Evolutionary conservation across 2,888 invertebrate species (phyloP), one percentile per base, ranked within the genome.

Genomic region (Camponotus fellah): DNA sequence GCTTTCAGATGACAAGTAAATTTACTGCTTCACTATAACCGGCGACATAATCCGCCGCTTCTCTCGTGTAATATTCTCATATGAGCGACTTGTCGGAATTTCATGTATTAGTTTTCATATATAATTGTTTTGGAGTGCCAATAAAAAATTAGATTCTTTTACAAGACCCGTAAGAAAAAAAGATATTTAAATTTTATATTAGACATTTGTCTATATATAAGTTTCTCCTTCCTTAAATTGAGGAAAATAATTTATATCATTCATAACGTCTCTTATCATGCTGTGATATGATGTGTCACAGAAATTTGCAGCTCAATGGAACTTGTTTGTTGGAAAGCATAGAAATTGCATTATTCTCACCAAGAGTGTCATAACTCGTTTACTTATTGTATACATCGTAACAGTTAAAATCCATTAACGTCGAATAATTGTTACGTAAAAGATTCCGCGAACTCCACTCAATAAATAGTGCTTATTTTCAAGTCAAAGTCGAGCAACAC

Each of bases 371-470:
- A 56, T 34, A 56, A 56, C n/a, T 53, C 43, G 71, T 32, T 80
- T 46, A 60, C 21, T 62, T 71, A 71, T 26, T 46, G 58, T 71
- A 72, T 72, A 72, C 37, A 37, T 32, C 21, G 17, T 71, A 46
- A 71, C 60, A 71, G 60, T 71, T 60, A 72, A 71, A 79, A 72
- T 80, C 72, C 60, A 72, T 80, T 80, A 80, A 72, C 46, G 72
- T n/a, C 12, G 26, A 62, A 21, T 49, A 34, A 62, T 62, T 26
- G 46, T 46, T 17, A 46, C 71, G 46, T 62, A 37, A 79, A 69
- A 71, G 60, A 79, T 60, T 49, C 26, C 17, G 34, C 5, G 34
- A 77, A 66, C 26, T 40, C 40, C 12, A 43, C 43, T 58, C 34
- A 69, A 12, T 56, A 68, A 9, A 10, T n/a, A 34, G 17, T 10